Conservation (phyloP, 2,113 vertebrate species). For the Cyprinodon brontotheroides region DNA sequence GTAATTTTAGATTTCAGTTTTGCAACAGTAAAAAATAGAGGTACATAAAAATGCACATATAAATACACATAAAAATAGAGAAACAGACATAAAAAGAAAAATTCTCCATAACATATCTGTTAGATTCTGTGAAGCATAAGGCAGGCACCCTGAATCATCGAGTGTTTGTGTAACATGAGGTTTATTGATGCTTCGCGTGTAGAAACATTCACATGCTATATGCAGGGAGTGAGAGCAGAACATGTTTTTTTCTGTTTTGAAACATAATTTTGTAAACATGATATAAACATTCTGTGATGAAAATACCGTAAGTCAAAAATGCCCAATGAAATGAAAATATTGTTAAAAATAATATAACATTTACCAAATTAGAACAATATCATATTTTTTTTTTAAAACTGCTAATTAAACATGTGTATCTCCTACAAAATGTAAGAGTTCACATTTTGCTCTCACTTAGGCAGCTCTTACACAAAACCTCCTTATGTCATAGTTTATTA, state of each 20-base stretch:
- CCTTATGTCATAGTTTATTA: slow-evolving; percentile 12
- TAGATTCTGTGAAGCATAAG: slow-evolving; percentile 13
- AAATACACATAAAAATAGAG: slow-evolving; percentile 47
- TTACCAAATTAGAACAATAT: not conserved
- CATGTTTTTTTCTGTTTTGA: slow-evolving; percentile 18
- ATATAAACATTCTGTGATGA: not conserved
- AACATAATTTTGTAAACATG: slow-evolving; percentile 8
- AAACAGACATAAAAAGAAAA: slow-evolving; percentile 60
- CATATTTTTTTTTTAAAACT: not conserved
- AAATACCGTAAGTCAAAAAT: not conserved
- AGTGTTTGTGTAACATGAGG: slow-evolving; percentile 31
- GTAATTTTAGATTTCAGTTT: slow-evolving; percentile 67
- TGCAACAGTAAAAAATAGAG: slow-evolving; percentile 44
- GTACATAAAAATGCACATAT: slow-evolving; percentile 43
- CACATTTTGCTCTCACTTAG: slow-evolving; percentile 17
- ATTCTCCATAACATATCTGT: slow-evolving; percentile 31
- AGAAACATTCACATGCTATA: slow-evolving; percentile 34
- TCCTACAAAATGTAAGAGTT: slow-evolving; percentile 26
- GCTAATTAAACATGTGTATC: not conserved
- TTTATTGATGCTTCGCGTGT: slow-evolving; percentile 27
- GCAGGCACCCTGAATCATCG: slow-evolving; percentile 25
- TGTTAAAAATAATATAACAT: not conserved
- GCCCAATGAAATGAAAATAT: not conserved
- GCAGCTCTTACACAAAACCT: slow-evolving; percentile 11
- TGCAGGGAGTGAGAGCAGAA: slow-evolving; percentile 19